phyloP scores from a whole-genome alignment of 2,113 vertebrate species.

The Ancistrus triradiatus region DNA sequence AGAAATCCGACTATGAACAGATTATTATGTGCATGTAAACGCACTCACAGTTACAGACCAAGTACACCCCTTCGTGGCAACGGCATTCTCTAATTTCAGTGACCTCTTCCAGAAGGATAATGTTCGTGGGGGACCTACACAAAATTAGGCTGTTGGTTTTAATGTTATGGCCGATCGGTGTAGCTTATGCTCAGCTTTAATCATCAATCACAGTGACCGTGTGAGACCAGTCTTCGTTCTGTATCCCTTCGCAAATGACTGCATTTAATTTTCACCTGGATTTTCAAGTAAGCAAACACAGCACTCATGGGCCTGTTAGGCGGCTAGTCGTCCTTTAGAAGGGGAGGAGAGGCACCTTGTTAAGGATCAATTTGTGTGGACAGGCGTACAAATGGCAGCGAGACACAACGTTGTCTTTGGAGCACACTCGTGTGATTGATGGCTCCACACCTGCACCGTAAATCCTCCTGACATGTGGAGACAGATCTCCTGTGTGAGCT shows the following conservation, averaged over 20 bases:
- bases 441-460: conserved; percentile 64
- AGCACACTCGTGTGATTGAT: conserved; percentile 68
- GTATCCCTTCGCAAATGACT: conserved; percentile 38
- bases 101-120: no score
- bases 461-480: conserved; percentile 67
- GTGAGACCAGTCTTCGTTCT: background rate
- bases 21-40: no score
- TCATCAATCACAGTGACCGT: conserved; percentile 16
- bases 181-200: no score
- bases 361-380: conserved; percentile 75
- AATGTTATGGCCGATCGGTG: no score
- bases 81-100: no score
- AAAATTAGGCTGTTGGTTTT: no score
- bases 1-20: no score
- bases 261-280: conserved; percentile 31
- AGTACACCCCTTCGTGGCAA: no score
- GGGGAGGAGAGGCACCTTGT: conserved; percentile 60
- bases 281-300: conserved; percentile 39
- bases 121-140: no score
- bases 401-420: conserved; percentile 73
- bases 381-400: conserved; percentile 72
- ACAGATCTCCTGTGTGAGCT: conserved; percentile 58
- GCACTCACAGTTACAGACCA: no score
- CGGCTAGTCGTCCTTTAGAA: conserved; percentile 45
- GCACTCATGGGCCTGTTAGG: conserved; percentile 47